Conservation (phyloP, 2,888 invertebrate genomes). For the Drosophila austrosaltans region DNA sequence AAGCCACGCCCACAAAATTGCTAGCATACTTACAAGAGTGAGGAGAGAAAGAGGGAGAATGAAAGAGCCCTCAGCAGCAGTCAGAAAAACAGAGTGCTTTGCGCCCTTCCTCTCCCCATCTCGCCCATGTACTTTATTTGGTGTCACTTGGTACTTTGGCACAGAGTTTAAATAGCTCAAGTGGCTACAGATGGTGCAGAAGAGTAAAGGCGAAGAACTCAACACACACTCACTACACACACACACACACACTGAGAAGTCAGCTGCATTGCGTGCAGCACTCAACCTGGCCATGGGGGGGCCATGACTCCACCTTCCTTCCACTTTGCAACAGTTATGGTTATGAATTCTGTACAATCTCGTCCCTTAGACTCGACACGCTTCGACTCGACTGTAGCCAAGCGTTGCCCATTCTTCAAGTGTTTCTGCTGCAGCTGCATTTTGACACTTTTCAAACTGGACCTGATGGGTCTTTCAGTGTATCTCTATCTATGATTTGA, state of each 20-base stretch:
- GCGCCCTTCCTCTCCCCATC: not conserved
- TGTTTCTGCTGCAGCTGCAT: slow-evolving; percentile 23
- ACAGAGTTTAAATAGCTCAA: slow-evolving; percentile 65
- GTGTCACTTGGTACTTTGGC: slow-evolving; percentile 48
- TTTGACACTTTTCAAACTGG: slow-evolving; percentile 46
- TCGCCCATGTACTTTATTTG: not conserved
- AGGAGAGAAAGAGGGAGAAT: no score
- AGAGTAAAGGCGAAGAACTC: not conserved
- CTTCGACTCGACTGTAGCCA: no score
- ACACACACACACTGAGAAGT: not conserved
- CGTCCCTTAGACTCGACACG: not conserved
- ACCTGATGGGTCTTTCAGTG: slow-evolving; percentile 24
- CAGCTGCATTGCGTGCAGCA: slow-evolving; percentile 19
- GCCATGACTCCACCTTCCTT: slow-evolving; percentile 16
- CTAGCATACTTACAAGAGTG: slow-evolving; percentile 60
- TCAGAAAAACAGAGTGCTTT: slow-evolving; percentile 19
- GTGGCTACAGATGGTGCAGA: slow-evolving; percentile 43
- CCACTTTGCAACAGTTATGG: slow-evolving; percentile 40
- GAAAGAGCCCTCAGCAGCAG: slow-evolving; percentile 9
- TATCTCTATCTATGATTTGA: slow-evolving; percentile 41
- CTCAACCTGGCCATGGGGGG: slow-evolving; percentile 26
- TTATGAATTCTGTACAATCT: not conserved
- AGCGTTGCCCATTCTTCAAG: not conserved
- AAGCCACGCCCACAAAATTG: slow-evolving; percentile 67
- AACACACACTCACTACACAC: not conserved